Percentiles rank a stretch among this genome's conserved stretches.
Evolutionary conservation across 1,140 invertebrate species (phyloP).

Genomic region (Mamestra configurata): DNA sequence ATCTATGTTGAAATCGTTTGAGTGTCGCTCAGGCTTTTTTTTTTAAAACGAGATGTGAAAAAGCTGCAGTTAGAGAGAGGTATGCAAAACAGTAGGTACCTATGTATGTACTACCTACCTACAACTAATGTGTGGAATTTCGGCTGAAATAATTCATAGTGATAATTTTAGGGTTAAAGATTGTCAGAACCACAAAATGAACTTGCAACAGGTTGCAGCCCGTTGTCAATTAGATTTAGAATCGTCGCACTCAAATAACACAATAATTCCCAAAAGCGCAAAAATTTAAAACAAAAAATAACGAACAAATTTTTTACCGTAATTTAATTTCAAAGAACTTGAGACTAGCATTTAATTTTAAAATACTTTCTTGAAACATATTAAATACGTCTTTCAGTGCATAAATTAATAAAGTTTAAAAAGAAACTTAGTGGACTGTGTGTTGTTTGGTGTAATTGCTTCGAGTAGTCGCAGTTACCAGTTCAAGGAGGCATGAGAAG

Average conservation of each 20-base stretch:
- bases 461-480: constrained; percentile 72
- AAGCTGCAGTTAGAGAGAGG: not conserved
- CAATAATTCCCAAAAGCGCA: not conserved
- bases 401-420: constrained; percentile 55
- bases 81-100: too few species aligned
- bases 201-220: not conserved
- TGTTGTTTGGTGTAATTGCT: constrained; percentile 67
- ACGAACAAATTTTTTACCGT: not conserved
- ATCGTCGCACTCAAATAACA: not conserved
- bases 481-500: constrained; percentile 71
- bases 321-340: constrained; percentile 11
- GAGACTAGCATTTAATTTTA: not conserved
- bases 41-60: constrained; percentile 19
- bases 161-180: not conserved
- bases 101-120: too few species aligned
- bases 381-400: constrained; percentile 35
- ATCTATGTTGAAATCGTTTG: constrained; percentile 53
- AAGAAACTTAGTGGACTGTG: constrained; percentile 58
- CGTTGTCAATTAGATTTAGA: not conserved
- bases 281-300: not conserved
- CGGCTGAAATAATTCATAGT: not conserved
- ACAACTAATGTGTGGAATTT: not conserved
- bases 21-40: constrained; percentile 10
- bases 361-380: constrained; percentile 41
- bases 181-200: not conserved